Evolutionary conservation across 1,140 invertebrate genomes (phyloP).

Genomic region (Cotesia glomerata): DNA sequence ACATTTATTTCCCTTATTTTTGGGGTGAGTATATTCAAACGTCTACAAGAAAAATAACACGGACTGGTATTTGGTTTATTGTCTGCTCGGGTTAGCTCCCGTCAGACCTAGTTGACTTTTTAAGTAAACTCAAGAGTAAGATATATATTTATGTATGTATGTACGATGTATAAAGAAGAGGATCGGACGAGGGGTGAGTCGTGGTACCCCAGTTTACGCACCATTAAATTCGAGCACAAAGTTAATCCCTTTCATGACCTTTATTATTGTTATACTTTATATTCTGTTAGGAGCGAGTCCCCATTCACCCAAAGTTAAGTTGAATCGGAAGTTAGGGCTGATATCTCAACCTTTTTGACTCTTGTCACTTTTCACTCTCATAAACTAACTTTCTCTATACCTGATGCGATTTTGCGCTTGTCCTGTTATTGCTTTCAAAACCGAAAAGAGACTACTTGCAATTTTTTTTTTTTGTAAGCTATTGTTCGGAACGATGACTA

Average conservation of each 20-base stretch:
- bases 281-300: neutral
- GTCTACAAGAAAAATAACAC: neutral
- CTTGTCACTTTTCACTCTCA: constrained; percentile 3
- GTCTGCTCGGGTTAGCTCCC: constrained; percentile 6
- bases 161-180: constrained; percentile 17
- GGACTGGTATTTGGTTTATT: neutral
- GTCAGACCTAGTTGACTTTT: constrained; percentile 26
- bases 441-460: neutral
- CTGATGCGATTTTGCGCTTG: neutral
- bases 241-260: constrained; percentile 53
- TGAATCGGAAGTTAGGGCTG: neutral
- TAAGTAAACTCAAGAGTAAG: neutral
- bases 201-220: constrained; percentile 51
- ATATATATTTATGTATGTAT: neutral
- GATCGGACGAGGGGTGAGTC: neutral
- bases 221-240: constrained; percentile 58
- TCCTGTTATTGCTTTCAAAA: neutral
- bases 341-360: constrained; percentile 13
- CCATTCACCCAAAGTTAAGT: neutral
- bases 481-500: constrained; percentile 16
- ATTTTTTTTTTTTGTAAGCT: neutral
- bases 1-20: too few relatives aligned
- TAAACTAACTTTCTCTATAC: neutral
- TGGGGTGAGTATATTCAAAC: constrained; percentile 18
- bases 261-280: constrained; percentile 19